Base-by-base conservation (phyloP, 53 echinoderm and acorn worm species). In the Holothuria scabra region DNA sequence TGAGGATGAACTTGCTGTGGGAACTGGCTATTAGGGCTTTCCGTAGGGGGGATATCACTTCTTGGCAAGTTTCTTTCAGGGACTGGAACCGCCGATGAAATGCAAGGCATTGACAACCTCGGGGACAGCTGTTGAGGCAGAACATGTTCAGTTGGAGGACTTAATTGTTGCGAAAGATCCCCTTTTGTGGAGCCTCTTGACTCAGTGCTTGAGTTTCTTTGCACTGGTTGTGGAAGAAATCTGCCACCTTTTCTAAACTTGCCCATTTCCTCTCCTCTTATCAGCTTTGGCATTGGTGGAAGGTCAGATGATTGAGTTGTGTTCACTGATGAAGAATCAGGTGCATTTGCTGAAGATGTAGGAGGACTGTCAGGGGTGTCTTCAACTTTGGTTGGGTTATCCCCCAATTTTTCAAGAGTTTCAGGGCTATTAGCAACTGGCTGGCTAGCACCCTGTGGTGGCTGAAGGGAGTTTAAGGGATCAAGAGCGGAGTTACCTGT, bases 201-300 rank as follows among this genome's bases (percentile, higher is more conserved):
- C 18, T 52, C 18, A 1, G 52, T 52, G 52, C 18, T 52, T 18
- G 2, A 52, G 0, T 3, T 52, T 52, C 52, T 52, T 52, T 52
- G 52, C 18, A 18, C 18, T 21, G 30, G 4, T 33, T 56, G 57
- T 57, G 78, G 78, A 18, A 78, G 78, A 59, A 78, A 78, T 32
- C 78, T 56, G 52, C 56, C 56, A 21, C 20, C 58, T 24, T 55
- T 56, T 22, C 78, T 56, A 59, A 61, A 64, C 35, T 81, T 81
- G 14, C 65, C 62, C 82, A 81, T n/a, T 18, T 81, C 82, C 34
- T 81, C 82, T 61, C 82, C 82, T 60, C 82, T 81, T 64, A 81
- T 64, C 18, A 81, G 82, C 48, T 81, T 81, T 22, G 82, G 82
- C 82, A 81, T 61, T 14, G 62, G 82, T 28, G 82, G 82, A 5